Percentiles rank a stretch among this genome's conserved stretches.
Conservation (phyloP, 2,888 invertebrate genomes). For the Lysandra bellargus region DNA sequence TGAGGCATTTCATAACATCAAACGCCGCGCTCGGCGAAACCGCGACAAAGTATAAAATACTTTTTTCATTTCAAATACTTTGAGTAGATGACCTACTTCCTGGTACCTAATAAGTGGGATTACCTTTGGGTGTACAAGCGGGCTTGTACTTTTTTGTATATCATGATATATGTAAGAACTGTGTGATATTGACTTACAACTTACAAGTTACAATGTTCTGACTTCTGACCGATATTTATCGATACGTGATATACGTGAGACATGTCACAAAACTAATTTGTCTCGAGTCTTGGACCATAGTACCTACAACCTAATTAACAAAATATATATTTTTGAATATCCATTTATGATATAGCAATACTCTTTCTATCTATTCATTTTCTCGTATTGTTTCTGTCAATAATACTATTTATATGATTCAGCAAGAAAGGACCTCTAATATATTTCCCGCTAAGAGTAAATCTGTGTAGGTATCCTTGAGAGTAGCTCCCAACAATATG, state of each 20-base stretch:
- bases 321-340: too few relatives aligned
- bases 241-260: too few relatives aligned
- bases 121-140: neutral
- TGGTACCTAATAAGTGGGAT: neutral
- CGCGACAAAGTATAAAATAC: neutral
- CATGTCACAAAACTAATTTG: too few relatives aligned
- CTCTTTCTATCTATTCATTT: neutral
- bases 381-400: neutral
- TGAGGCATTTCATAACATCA: neutral
- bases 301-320: too few relatives aligned
- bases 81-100: neutral
- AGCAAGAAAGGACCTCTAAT: neutral
- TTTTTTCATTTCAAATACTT: neutral
- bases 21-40: neutral
- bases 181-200: too few relatives aligned
- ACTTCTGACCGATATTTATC: too few relatives aligned
- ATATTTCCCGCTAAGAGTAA: conserved; percentile 5
- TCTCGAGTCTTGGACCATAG: too few relatives aligned
- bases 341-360: too few relatives aligned
- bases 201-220: too few relatives aligned
- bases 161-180: neutral
- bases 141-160: neutral
- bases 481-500: neutral
- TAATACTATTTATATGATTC: neutral
- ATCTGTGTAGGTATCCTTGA: neutral